phyloP scores from a whole-genome alignment of 2,888 invertebrate species.

The Scaptomyza cyrtandrae region DNA sequence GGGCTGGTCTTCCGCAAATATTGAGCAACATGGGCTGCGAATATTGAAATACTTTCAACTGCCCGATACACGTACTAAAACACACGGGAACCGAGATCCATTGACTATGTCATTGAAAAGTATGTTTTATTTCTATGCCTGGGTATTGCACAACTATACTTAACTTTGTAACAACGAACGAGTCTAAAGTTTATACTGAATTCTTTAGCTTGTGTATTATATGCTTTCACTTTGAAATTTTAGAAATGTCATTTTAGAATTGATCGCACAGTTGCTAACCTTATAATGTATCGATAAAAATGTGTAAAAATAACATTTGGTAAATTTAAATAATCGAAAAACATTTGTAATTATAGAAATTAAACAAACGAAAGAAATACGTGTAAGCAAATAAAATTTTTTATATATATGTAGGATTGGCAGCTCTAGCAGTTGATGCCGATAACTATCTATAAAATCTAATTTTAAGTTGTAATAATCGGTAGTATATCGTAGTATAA shows the following conservation, averaged over 20 bases:
- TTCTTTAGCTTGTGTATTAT: background rate
- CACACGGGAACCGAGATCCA: background rate
- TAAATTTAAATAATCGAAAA: background rate
- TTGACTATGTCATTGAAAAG: conserved; percentile 3
- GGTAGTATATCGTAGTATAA: too few relatives aligned
- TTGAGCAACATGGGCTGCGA: conserved; percentile 69
- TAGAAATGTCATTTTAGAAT: background rate
- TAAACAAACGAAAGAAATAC: too few relatives aligned
- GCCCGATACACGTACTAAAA: conserved; percentile 10
- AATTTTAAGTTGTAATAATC: too few relatives aligned
- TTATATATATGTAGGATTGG: too few relatives aligned
- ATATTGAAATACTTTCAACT: conserved; percentile 67
- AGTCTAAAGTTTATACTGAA: background rate
- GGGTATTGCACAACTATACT: background rate
- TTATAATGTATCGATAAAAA: too few relatives aligned
- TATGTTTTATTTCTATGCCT: background rate
- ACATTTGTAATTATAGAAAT: background rate
- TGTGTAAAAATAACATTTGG: background rate
- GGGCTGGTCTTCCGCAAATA: conserved; percentile 51
- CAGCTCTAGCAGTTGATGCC: too few relatives aligned
- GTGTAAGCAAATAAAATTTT: too few relatives aligned
- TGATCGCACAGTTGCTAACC: background rate
- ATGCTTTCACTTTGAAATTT: background rate
- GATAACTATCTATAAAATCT: too few relatives aligned
- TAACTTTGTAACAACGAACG: background rate